phyloP scores from a whole-genome alignment of 2,113 vertebrate species.

The Sisor rabdophorus region DNA sequence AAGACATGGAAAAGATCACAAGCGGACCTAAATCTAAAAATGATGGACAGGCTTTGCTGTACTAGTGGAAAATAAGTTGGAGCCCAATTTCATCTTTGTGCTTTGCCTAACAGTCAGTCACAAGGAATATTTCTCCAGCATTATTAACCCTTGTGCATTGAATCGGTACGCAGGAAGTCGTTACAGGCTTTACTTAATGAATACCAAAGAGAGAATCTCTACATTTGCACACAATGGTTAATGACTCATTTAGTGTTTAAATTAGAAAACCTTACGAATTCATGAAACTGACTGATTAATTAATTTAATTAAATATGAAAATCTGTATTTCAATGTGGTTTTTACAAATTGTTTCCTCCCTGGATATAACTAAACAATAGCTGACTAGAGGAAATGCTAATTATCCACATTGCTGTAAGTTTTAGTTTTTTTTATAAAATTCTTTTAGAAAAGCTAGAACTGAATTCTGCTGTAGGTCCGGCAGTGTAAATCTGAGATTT shows the following conservation, averaged over 20 bases:
- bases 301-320: neutral
- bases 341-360: neutral
- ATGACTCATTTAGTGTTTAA: neutral
- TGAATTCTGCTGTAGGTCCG: constrained; percentile 48
- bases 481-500: constrained; percentile 31
- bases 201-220: neutral
- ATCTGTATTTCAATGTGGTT: neutral
- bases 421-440: neutral
- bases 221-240: constrained; percentile 11
- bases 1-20: neutral
- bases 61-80: neutral
- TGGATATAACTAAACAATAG: neutral
- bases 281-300: neutral
- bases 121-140: constrained; percentile 1
- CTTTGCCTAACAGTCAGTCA: neutral
- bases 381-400: neutral
- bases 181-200: neutral
- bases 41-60: neutral
- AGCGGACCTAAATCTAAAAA: neutral
- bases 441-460: neutral
- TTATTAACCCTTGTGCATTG: neutral
- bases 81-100: neutral
- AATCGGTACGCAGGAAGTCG: neutral
- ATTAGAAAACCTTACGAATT: constrained; percentile 3
- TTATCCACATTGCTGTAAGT: neutral